Base-by-base conservation (phyloP, 1,140 invertebrate genomes). In the Penaeus indicus region DNA sequence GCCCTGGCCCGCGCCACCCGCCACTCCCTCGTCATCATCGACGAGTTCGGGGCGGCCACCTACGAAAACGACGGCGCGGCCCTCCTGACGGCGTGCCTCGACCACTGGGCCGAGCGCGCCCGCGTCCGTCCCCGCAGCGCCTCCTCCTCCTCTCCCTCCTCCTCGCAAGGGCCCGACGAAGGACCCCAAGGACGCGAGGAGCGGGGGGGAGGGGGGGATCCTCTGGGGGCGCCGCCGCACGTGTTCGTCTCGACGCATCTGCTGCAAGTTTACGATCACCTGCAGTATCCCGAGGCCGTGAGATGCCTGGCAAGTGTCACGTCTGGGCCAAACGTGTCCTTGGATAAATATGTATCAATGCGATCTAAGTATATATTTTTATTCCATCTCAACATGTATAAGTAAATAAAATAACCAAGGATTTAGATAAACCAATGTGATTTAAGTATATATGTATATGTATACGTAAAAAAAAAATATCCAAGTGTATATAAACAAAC, bases 1-100 rank as follows among this genome's bases (percentile, higher is more conserved):
- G 95, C 96, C 21, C 91, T 97, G 1, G 94, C 94, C 83, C 94
- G 94, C 90, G 95, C 95, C 0, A 95, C 95, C 0, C 91, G 93
- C 1, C 93, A 94, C 83, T 97, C 97, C 0, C 92, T 99, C 3
- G 94, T 98, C 0, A 94, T 98, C 60, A 94, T 98, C 77, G 98
- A 99, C 93, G 97, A 98, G 93, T 98, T 98, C 94, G 97, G 97
- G 1, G 96, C 96, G 93, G 97, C 97, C 89, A 98, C 98, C 19
- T 94, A 95, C 5, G 95, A 95, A 91, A 92, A 94, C 1, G 96
- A 97, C 93, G 97, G 97, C 0, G 91, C 96, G 62, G 93, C 95
- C 13, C 92, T 98, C 60, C 92, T 97, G 3, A 93, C 94, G 13
- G 94, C 95, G 4, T 94, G 94, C 63, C 91, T 97, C 3, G 94